A percentile compares a stretch with the other conserved stretches of the same genome.
Conservation (phyloP, 37 sponge, comb jelly and placozoan species). For the Ephydatia muelleri region DNA sequence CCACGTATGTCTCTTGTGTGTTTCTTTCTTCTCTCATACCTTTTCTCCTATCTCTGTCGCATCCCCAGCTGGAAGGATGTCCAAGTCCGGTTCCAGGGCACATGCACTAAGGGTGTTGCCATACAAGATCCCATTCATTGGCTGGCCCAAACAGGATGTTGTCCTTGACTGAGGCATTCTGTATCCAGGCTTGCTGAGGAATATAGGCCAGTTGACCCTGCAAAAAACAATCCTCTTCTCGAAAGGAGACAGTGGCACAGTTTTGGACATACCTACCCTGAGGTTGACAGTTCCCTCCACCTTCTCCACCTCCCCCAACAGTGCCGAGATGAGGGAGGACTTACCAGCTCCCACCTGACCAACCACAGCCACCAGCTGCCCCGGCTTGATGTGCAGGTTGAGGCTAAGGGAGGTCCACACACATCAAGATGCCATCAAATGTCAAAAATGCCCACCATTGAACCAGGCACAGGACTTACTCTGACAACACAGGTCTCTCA, state of each 20-base stretch:
- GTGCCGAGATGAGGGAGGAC: conserved; percentile 75
- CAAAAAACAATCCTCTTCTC: neutral
- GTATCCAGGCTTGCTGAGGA: conserved; percentile 87
- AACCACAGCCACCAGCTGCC: conserved; percentile 77
- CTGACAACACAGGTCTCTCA: conserved; percentile 25
- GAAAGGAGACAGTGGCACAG: neutral
- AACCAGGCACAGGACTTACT: conserved; percentile 12
- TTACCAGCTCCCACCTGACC: conserved; percentile 93
- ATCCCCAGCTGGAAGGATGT: conserved; percentile 75
- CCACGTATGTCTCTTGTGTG: neutral
- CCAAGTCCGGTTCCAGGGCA: conserved; percentile 92
- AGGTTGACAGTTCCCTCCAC: conserved; percentile 53
- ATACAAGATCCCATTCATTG: conserved; percentile 9
- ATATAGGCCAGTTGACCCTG: conserved; percentile 85
- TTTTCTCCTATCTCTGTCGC: conserved; percentile 6
- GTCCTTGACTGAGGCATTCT: conserved; percentile 76
- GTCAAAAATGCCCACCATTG: neutral
- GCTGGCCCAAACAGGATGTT: conserved; percentile 80
- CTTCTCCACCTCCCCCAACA: conserved; percentile 90
- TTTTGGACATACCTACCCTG: conserved; percentile 21
- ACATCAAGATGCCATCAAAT: neutral
- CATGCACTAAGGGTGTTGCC: conserved; percentile 41
- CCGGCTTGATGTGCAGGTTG: conserved; percentile 61
- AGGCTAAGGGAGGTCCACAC: conserved; percentile 24
- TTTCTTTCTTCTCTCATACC: conserved; percentile 4